Evolutionary conservation across 2,888 invertebrate genomes (phyloP).

Genomic region (Drosophila robusta): DNA sequence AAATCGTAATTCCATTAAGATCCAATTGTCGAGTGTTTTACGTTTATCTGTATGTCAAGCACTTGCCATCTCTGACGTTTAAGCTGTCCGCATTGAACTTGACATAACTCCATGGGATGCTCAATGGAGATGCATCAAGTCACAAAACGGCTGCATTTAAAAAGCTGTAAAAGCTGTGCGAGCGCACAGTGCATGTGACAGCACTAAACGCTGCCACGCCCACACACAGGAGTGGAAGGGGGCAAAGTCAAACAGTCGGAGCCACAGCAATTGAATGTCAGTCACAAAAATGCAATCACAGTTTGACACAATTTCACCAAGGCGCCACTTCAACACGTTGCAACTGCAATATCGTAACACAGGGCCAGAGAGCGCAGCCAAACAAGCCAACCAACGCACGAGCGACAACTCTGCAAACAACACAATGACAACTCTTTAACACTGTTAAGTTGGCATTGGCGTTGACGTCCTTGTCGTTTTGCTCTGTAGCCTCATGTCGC

Average conservation of each 20-base stretch:
- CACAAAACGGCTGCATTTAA: conserved; percentile 53
- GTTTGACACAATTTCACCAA: conserved; percentile 79
- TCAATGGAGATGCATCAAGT: conserved; percentile 54
- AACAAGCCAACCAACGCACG: conserved; percentile 47
- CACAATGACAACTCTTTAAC: conserved; percentile 79
- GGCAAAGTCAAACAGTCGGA: conserved; percentile 51
- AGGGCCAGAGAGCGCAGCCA: conserved; percentile 33
- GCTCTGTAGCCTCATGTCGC: conserved; percentile 10
- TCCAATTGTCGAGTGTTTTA: background rate
- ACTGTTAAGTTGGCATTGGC: conserved; percentile 63
- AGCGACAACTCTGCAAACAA: conserved; percentile 75
- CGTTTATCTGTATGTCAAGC: conserved; percentile 11
- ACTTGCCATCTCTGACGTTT: conserved; percentile 4
- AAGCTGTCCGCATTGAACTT: conserved; percentile 52
- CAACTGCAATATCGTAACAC: conserved; percentile 76
- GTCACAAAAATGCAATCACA: conserved; percentile 80
- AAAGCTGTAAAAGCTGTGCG: conserved; percentile 46
- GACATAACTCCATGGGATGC: conserved; percentile 33
- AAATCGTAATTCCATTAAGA: background rate
- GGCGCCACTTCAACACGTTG: conserved; percentile 81
- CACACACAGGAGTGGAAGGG: conserved; percentile 17
- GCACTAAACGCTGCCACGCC: conserved; percentile 47
- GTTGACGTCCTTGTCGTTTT: conserved; percentile 42
- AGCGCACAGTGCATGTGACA: conserved; percentile 40
- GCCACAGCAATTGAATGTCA: conserved; percentile 76